Evolutionary conservation across 2,113 vertebrate species (phyloP).

Genomic region (Bucco capensis): DNA sequence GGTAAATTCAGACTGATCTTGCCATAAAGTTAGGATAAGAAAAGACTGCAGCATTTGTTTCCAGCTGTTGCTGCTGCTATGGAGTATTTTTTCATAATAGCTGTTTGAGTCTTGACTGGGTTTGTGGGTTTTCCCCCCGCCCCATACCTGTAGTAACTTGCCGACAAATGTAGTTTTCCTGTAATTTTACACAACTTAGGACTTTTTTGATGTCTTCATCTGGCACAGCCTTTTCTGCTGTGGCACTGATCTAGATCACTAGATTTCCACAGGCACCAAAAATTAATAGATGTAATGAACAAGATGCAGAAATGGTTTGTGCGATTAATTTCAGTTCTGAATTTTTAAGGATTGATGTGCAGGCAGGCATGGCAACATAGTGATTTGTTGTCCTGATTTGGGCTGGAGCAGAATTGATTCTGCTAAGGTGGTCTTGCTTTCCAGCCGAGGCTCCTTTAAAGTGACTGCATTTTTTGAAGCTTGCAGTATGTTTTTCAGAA

Average conservation of each 20-base stretch:
- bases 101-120: neutral
- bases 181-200: neutral
- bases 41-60: neutral
- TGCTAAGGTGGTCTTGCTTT: no score
- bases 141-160: neutral
- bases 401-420: no score
- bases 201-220: neutral
- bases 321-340: neutral
- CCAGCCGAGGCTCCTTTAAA: no score
- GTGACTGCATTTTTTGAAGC: no score
- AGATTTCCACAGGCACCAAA: neutral
- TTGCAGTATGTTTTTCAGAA: no score
- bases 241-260: neutral
- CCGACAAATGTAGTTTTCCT: neutral
- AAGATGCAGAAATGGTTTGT: neutral
- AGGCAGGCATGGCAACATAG: neutral
- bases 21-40: neutral
- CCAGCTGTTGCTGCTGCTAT: neutral
- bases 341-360: neutral
- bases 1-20: conserved; percentile 69
- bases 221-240: neutral
- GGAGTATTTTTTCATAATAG: neutral
- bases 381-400: no score
- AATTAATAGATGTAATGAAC: neutral
- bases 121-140: rapidly evolving